Evolutionary conservation across 2,797 vertebrate species (phyloP), one percentile per base, ranked within the genome.

Genomic region (Notoglanidium macrostoma): DNA sequence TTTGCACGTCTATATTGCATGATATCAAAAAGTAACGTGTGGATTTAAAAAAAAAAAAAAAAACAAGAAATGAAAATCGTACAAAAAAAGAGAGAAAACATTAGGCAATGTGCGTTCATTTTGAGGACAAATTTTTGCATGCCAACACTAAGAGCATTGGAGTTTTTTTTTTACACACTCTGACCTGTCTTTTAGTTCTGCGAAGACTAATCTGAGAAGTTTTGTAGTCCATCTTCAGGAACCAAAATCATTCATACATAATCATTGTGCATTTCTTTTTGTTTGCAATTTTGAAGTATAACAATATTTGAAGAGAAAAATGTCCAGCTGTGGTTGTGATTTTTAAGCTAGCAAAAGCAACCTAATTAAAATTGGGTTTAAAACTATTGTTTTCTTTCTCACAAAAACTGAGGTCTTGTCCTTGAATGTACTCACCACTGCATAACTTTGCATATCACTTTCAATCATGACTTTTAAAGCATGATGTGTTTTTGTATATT

Each of bases 1-100:
- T 96, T 96, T 96, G 96, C 96, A 96, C 95, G 96, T 96, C 93
- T 93, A 95, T 96, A 96, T 95, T 96, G 96, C 96, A 96, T 96
- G 96, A 95, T 94, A 95, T 95, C 92, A 93, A 95, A 96, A 95
- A 96, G 95, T 96, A 94, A 96, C 93, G 93, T 92, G 94, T 95
- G 94, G 94, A 95, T 88, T 90, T 29, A 89, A 94, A 95, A 7
- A 94, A 93, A 93, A 90, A 67, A 92, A 88, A 90, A 91, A 84
- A 89, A 88, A 79, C n/a, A 91, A 92, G 85, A 92, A 87, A 91
- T 72, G 91, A 92, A 93, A 92, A 91, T 44, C 73, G 15, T 87
- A 88, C 88, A 89, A 87, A 84, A 91, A 86, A 88, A 90, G 14
- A 83, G 46, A 70, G 49, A 83, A 70, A 91, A 90, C 91, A 90